Evolutionary conservation across 2,797 vertebrate species (phyloP).

Genomic region (Anomalospiza imberbis): DNA sequence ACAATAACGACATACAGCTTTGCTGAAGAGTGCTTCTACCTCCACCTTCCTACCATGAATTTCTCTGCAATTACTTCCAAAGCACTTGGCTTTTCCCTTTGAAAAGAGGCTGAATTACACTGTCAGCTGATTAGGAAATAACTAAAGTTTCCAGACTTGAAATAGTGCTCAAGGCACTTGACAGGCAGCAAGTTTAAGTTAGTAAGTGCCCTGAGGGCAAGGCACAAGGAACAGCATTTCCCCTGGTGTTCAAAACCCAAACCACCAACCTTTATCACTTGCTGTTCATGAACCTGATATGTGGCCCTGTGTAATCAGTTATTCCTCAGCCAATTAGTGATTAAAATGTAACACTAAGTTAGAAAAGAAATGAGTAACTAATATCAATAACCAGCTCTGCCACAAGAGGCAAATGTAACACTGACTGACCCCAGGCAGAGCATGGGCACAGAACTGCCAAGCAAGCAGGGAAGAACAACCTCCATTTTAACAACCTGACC

Average conservation of each 20-base stretch:
- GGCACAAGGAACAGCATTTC: not conserved
- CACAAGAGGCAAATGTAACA: not conserved
- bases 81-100: not conserved
- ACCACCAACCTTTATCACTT: not conserved
- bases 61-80: constrained; percentile 22
- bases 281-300: not conserved
- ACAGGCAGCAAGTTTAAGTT: not conserved
- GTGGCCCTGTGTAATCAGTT: not conserved
- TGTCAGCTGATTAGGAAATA: not conserved
- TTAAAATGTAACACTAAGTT: not conserved
- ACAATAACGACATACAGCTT: not conserved
- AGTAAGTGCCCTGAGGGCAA: not conserved
- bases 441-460: not conserved
- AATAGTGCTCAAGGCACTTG: not conserved
- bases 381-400: not conserved
- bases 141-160: not conserved
- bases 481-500: not conserved
- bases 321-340: not conserved
- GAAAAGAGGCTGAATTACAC: not conserved
- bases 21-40: not conserved
- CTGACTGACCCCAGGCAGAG: not conserved
- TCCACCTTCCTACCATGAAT: not conserved
- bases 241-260: not conserved
- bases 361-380: not conserved
- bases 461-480: not conserved